phyloP scores from a whole-genome alignment of 2,888 invertebrate genomes.

The Arctia plantaginis region DNA sequence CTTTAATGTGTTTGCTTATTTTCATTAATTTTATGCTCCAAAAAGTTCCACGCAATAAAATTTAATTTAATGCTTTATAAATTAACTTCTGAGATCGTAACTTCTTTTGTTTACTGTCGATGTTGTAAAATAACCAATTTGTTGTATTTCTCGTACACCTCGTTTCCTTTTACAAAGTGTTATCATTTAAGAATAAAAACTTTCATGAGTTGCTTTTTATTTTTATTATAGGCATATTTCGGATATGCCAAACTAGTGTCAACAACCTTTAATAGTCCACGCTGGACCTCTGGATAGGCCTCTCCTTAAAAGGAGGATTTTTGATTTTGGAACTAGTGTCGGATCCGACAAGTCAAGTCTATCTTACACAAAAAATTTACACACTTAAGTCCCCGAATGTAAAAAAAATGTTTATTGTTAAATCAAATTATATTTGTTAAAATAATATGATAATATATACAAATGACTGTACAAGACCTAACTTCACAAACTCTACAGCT shows the following conservation, averaged over 20 bases:
- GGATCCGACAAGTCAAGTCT: no score
- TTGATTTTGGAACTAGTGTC: no score
- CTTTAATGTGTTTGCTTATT: conserved; percentile 59
- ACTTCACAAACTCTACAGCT: no score
- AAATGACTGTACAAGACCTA: no score
- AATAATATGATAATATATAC: no score
- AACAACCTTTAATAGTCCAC: no score
- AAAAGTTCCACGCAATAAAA: conserved; percentile 49
- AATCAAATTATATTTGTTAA: no score
- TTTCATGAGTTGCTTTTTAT: neutral
- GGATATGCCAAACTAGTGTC: neutral
- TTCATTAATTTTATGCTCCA: conserved; percentile 52
- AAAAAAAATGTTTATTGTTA: no score
- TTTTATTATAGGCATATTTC: neutral
- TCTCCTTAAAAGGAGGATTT: no score
- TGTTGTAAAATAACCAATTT: conserved; percentile 9
- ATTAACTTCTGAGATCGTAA: conserved; percentile 46
- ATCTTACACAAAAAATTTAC: no score
- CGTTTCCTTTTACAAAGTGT: neutral
- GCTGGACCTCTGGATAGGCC: no score
- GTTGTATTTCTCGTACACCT: neutral
- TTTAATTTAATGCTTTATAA: conserved; percentile 39
- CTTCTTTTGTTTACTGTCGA: conserved; percentile 34
- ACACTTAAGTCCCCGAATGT: no score
- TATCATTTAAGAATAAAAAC: neutral